A percentile compares a stretch with the other conserved stretches of the same genome.
Conservation (phyloP, 2,113 vertebrate species). For the Microtus ochrogaster region DNA sequence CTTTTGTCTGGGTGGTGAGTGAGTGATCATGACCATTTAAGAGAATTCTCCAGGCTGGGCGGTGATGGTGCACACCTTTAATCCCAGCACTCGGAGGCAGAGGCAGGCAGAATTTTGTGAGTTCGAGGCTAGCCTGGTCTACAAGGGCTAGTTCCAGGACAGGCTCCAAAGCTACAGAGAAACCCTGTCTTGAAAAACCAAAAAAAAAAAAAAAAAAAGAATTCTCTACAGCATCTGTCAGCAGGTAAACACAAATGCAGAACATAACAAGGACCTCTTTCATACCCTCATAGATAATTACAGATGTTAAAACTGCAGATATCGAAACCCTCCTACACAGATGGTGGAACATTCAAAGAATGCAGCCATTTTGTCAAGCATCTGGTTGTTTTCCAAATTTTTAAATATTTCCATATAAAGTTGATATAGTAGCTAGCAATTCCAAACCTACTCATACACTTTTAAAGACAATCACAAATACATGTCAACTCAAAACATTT, state of each 20-base stretch:
- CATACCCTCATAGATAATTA: not conserved
- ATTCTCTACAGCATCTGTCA: not conserved
- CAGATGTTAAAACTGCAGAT: not conserved
- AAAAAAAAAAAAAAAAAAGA: not conserved
- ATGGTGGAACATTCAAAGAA: not conserved
- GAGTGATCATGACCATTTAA: not conserved
- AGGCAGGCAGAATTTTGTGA: too few relatives aligned
- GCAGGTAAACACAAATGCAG: not conserved
- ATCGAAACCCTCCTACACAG: not conserved
- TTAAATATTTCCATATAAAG: not conserved
- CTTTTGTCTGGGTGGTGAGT: not conserved
- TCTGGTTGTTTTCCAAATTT: not conserved
- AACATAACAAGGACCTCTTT: not conserved
- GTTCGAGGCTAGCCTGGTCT: too few relatives aligned
- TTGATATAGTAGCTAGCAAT: not conserved
- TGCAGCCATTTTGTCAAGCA: not conserved
- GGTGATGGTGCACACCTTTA: too few relatives aligned
- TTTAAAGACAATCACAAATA: not conserved
- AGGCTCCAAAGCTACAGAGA: too few relatives aligned
- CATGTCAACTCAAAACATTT: not conserved
- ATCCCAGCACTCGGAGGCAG: too few relatives aligned
- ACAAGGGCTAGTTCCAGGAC: too few relatives aligned
- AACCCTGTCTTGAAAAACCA: too few relatives aligned
- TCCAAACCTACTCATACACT: not conserved
- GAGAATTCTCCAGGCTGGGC: fast-evolving